Evolutionary conservation across 2,888 invertebrate species (phyloP), one percentile per base, ranked within the genome.

Genomic region (Spodoptera littoralis): DNA sequence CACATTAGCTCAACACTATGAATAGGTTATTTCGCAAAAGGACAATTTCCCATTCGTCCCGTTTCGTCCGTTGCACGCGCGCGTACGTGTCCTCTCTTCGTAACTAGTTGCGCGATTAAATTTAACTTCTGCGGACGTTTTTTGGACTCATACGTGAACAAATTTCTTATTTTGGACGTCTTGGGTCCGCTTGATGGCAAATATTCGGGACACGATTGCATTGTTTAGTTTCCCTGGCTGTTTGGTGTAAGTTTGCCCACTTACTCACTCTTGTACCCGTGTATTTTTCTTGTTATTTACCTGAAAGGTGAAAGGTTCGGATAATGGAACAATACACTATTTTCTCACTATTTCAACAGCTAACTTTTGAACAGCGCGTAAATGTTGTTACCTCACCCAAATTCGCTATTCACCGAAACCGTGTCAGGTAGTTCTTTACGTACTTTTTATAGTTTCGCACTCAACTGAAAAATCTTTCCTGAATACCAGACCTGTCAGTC

Each of bases 51-150:
- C 65, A 72, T 80, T 53, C 44, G 50, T 58, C 60, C 61, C 50
- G 49, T 58, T 66, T 63, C 51, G 61, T 68, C 58, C 72, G 62
- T 62, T 77, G 77, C 77, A 77, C 73, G 72, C 57, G 72, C 72
- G 70, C 59, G 36, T 73, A 81, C 80, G 77, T 75, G 80, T 53
- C 47, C 62, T 56, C 68, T 80, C 70, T 64, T 62, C 65, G 56
- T 79, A 75, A 79, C 80, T 81, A 79, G 75, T 80, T 75, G 68
- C 44, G 48, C 75, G 80, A 80, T 80, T 80, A 80, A 80, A 80
- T 80, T 80, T 80, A 80, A 81, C 80, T 81, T 81, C 58, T 73
- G 67, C 61, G 67, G 76, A 79, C 74, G 79, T 76, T 78, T 75
- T 75, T 67, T 75, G 65, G 70, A 60, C 66, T 78, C 59, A 60